Base-by-base conservation (phyloP, 2,888 invertebrate species). In the Acanthosoma haemorrhoidale region DNA sequence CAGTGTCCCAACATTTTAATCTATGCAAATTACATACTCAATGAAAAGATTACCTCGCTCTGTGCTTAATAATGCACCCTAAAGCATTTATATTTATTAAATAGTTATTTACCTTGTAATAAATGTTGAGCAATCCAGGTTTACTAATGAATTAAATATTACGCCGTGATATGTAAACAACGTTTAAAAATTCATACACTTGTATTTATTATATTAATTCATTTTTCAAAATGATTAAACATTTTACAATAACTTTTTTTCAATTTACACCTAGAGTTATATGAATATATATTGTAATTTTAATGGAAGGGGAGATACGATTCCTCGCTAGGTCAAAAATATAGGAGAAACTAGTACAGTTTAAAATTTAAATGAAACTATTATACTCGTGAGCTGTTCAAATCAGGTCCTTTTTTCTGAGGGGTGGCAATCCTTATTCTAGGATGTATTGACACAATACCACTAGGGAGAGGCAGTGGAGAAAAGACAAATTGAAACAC, bases 121-220 rank as follows among this genome's bases (percentile, higher is more conserved):
- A 67, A 63, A 67, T 67, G 67, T 67, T 67, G 67, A 67, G 67
- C 67, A 67, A 67, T 67, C 51, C 67, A 67, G 34, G 29, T 67
- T 67, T 67, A 41, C 64, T 67, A 67, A 67, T 67, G 43, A 51
- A 67, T 57, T 34, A 34, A 38, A 67, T 31, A 51, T 15, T 43
- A 67, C 43, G 51, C 31, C 43, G 67, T 67, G 67, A 67, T 67
- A 67, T 67, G 67, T 67, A 51, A 67, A 63, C 63, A 63, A 63
- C 38, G 38, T 39, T 38, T 25, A 63, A 25, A 63, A 63, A 21
- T 39, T 61, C 36, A 61, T 61, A 34, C 34, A 34, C 29, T 63
- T 63, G 39, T 25, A 29, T 31, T 25, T 63, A 59, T 15, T 59
- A 59, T 59, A 34, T 38, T 15, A 9, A 32, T 38, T 61, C 13